Base-by-base conservation (phyloP, 2,113 vertebrate species). In the Corythornis vintsioides region DNA sequence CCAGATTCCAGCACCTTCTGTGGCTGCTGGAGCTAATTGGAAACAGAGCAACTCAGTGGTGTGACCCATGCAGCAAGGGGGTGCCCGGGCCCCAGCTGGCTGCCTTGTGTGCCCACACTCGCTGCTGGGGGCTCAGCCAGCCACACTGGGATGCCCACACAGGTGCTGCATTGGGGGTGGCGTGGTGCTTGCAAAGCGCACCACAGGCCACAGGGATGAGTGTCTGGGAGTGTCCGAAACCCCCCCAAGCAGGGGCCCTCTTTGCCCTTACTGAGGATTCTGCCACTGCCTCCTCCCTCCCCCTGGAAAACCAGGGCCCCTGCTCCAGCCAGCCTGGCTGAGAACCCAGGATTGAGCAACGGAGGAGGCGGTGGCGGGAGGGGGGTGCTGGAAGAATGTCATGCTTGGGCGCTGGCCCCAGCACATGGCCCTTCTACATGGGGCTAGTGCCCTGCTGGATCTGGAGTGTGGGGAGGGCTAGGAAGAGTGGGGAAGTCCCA, bases 331-430 rank as follows among this genome's bases (percentile, higher is more conserved):
- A 92, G 80, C 78, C 94, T 96, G 95, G 95, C 94, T 87, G 87
- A 87, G 85, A 96, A 94, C 55, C 55, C 50, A 5, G 89, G 91
- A 95, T 96, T 96, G 94, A 95, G 94, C 95, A 96, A 96, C 14
- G 11, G 63, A 88, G 93, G 78, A 95, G 93, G 93, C 90, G 59
- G 76, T 33, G 53, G 60, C 22, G 40, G 92, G 65, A 66, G 70
- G 88, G 69, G 73, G 90, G 93, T 60, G 86, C 89, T 60, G 73
- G 77, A 95, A 88, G 95, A 96, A 96, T 95, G 92, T 94, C 92
- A 92, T 40, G 71, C 94, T 93, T 63, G 43, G 91, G 88, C 74
- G 28, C 94, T 89, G 90, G 90, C 88, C 82, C 77, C 56, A 2
- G 73, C 29, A 2, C 26, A 6, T 29, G 43, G 87, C 71, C 66